Base-by-base conservation (phyloP, 2,113 vertebrate genomes). In the Capreolus pygargus region DNA sequence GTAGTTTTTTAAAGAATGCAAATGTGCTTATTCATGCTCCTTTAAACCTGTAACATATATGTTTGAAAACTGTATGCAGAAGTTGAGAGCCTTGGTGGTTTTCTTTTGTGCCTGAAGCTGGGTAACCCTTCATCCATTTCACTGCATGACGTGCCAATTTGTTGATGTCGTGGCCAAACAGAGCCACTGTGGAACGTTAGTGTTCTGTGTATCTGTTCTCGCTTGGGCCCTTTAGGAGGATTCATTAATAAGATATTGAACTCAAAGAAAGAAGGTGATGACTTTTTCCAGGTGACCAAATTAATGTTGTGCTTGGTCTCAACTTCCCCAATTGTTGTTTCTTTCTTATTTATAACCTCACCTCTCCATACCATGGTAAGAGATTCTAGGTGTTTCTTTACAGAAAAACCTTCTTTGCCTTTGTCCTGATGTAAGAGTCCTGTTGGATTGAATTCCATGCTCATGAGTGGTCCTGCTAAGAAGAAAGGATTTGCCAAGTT, bases 21-120 rank as follows among this genome's bases (percentile, higher is more conserved):
- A 92, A 98, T 98, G 91, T 99, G 98, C 98, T 98, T 99, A 98
- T 99, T 99, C 98, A 98, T 98, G 92, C 87, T 97, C 97, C 81
- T 91, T 54, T 93, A 89, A 54, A 30, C 97, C 89, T 95, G 45
- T 97, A 90, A 95, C 84, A 43, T 83, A 12, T 45, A 67, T 94
- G 95, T 98, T 47, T 86, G 67, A 84, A 88, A 97, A 74, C 55
- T 83, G 16, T 15, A 61, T 47, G 52, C 94, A 97, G 43, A 78
- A 93, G 60, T 91, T 85, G 82, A 33, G 39, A 94, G 47, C 93
- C 90, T 6, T 54, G 82, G 23, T 30, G 47, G 88, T 89, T 93
- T 96, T 92, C 82, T 94, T 97, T 85, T 95, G 88, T 97, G 45
- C 70, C 67, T 58, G 47, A 64, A 93, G 33, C 39, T 91, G 81